These are phyloP conservation scores for Odontocolon sp. DNA, from an alignment of 2,888 invertebrate species.

Conservation along the genomic window DNA sequence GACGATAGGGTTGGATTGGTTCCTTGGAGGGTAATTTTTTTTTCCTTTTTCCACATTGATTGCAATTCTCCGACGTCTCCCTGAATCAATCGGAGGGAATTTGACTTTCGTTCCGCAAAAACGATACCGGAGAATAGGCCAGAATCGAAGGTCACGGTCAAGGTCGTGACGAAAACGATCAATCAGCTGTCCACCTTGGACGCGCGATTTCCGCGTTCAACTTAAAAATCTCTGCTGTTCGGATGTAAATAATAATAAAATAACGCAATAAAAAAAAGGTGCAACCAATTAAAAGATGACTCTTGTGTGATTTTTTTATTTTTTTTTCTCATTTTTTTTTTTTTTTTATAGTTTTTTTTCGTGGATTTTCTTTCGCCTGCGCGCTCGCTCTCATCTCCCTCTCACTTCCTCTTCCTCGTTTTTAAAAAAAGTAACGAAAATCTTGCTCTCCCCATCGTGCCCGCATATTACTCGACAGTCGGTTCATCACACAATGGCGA, in stretches of 20 bases:
- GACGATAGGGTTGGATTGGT: background rate
- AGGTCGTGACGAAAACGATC: background rate
- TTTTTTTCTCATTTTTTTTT: constrained; percentile 50
- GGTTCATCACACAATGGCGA: constrained; percentile 42
- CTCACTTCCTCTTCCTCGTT: constrained; percentile 46
- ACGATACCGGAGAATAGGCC: background rate
- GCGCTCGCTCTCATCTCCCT: constrained; percentile 50
- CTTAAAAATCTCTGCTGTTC: background rate
- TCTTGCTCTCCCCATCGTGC: constrained; percentile 54
- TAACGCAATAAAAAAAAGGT: constrained; percentile 13
- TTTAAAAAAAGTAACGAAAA: constrained; percentile 65
- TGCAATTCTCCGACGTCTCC: background rate
- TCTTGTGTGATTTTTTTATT: constrained; percentile 56
- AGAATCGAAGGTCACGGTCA: background rate
- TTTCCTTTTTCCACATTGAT: background rate
- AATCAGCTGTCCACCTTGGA: background rate
- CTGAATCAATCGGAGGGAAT: background rate
- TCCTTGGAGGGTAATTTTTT: background rate
- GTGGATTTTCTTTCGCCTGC: constrained; percentile 41
- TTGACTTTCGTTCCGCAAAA: background rate
- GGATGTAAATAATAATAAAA: constrained; percentile 6
- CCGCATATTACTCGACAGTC: constrained; percentile 44
- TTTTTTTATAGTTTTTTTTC: constrained; percentile 50
- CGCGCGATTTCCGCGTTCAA: background rate
- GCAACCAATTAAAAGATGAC: constrained; percentile 61